Evolutionary conservation across 2,888 invertebrate genomes (phyloP).

Genomic region (Protula sp.): DNA sequence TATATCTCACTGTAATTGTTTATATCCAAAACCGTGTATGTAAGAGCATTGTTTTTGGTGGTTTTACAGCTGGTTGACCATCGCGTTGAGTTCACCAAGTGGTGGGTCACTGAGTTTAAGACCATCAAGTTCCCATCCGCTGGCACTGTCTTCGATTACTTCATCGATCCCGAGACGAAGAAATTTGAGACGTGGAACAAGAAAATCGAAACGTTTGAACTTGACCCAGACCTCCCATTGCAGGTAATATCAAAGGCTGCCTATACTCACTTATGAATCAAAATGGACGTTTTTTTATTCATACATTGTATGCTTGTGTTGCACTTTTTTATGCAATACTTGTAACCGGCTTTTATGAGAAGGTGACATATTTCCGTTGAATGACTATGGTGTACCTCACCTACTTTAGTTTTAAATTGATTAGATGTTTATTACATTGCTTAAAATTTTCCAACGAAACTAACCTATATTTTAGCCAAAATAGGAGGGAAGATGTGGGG

Average conservation of each 20-base stretch:
- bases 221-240: conserved; percentile 84
- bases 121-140: conserved; percentile 83
- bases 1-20: neutral
- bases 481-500: no score
- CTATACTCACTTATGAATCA: neutral
- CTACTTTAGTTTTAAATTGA: no score
- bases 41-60: no score
- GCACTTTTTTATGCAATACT: no score
- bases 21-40: neutral
- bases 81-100: conserved; percentile 91
- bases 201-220: conserved; percentile 79
- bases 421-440: no score
- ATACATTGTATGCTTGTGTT: neutral
- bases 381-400: no score
- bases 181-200: conserved; percentile 86
- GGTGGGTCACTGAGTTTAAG: conserved; percentile 96
- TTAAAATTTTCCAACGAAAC: no score
- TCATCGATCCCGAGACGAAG: conserved; percentile 82
- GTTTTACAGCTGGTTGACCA: conserved; percentile 73
- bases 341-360: no score
- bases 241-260: conserved; percentile 65
- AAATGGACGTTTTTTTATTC: neutral
- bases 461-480: no score
- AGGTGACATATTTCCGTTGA: no score
- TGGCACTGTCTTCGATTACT: conserved; percentile 92